Evolutionary conservation across 1,140 invertebrate species (phyloP).

Genomic region (Drosophila rhopaloa): DNA sequence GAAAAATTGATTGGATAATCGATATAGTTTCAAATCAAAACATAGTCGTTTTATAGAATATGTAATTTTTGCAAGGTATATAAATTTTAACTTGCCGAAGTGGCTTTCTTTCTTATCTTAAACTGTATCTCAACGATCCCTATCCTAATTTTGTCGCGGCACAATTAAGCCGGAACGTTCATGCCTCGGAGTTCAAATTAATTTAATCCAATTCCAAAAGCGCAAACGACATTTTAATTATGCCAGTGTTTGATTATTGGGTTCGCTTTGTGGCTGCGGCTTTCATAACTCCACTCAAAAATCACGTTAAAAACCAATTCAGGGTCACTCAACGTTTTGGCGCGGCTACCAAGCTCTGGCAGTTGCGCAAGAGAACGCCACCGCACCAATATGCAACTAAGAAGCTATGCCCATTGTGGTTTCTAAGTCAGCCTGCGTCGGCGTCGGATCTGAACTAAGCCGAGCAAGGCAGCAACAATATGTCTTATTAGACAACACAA

Average conservation of each 20-base stretch:
- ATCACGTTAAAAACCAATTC: conserved; percentile 43
- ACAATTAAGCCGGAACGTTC: conserved; percentile 11
- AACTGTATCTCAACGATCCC: conserved; percentile 36
- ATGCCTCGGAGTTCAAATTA: background rate
- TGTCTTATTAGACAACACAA: conserved; percentile 19
- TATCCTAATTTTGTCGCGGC: conserved; percentile 20
- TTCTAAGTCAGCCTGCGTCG: conserved; percentile 33
- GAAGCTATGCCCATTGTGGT: conserved; percentile 46
- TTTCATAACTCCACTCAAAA: conserved; percentile 32
- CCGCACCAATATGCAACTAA: conserved; percentile 41
- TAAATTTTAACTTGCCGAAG: too few species aligned
- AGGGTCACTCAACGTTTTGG: conserved; percentile 57
- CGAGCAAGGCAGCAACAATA: conserved; percentile 29
- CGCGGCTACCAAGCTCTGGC: conserved; percentile 12
- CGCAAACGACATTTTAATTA: conserved; percentile 47
- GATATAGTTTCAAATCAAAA: too few species aligned
- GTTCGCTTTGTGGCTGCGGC: conserved; percentile 19
- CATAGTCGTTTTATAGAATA: too few species aligned
- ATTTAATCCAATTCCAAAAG: background rate
- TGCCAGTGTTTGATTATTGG: conserved; percentile 14
- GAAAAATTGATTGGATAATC: too few species aligned
- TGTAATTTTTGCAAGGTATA: too few species aligned
- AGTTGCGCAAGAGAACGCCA: conserved; percentile 52
- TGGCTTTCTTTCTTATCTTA: background rate
- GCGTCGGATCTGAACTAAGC: conserved; percentile 21